phyloP scores from a whole-genome alignment of 2,113 vertebrate species.

The Alces alces region DNA sequence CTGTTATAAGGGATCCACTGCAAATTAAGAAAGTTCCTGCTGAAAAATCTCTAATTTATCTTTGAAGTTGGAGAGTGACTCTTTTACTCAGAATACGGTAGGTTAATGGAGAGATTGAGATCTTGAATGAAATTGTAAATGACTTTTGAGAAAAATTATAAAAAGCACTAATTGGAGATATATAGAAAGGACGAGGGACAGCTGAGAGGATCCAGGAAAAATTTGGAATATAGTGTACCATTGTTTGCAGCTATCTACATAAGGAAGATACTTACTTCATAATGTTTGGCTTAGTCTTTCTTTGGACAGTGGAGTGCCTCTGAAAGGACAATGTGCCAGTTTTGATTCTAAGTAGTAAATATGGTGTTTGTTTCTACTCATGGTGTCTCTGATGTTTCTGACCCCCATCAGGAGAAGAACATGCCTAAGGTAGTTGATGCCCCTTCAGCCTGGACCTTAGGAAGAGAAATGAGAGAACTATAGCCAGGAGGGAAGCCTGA shows the following conservation, averaged over 20 bases:
- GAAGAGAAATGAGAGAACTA: background rate
- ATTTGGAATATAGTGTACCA: background rate
- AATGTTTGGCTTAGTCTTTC: background rate
- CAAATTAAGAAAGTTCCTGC: background rate
- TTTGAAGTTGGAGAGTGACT: background rate
- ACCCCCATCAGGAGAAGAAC: background rate
- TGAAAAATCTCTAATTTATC: background rate
- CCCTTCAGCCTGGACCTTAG: background rate
- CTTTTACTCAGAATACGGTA: background rate
- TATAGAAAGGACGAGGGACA: background rate
- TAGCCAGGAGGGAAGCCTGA: background rate
- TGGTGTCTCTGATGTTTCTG: background rate
- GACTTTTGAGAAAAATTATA: background rate
- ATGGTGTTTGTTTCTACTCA: background rate
- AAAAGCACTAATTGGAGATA: background rate
- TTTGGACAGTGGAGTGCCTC: background rate
- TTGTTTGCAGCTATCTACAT: background rate
- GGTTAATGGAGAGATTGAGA: background rate
- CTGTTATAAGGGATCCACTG: background rate
- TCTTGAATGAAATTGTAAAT: background rate
- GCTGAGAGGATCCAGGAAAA: background rate
- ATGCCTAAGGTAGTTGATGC: background rate
- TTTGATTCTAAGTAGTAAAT: background rate
- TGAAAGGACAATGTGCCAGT: background rate
- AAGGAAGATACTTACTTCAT: background rate